Evolutionary conservation across 2,888 invertebrate species (phyloP).

Genomic region (Heteromurus nitidus): DNA sequence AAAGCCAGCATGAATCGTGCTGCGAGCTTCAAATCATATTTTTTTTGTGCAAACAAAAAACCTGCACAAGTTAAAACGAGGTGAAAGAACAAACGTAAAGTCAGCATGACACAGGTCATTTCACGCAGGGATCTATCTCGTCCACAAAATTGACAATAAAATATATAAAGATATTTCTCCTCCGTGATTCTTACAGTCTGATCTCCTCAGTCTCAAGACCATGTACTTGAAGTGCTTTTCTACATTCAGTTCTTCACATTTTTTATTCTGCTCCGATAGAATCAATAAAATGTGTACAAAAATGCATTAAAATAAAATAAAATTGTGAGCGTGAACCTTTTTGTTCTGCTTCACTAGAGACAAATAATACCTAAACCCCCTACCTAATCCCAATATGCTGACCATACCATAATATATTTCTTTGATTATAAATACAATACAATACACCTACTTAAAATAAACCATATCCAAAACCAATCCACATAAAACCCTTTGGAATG

Average conservation of each 20-base stretch:
- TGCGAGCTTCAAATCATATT: too few relatives aligned
- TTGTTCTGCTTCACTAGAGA: conserved; percentile 4
- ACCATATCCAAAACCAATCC: too few relatives aligned
- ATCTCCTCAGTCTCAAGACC: conserved; percentile 5
- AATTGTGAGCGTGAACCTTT: background rate
- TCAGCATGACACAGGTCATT: background rate
- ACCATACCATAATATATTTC: too few relatives aligned
- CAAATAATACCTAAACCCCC: too few relatives aligned
- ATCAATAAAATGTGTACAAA: background rate
- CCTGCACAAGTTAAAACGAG: background rate
- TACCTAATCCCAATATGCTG: too few relatives aligned
- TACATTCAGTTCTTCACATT: background rate
- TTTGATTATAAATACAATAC: too few relatives aligned
- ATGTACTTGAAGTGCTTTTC: conserved; percentile 8
- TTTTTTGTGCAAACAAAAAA: too few relatives aligned
- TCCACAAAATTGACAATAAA: background rate
- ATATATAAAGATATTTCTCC: background rate
- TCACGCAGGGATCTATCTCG: background rate
- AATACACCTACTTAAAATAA: too few relatives aligned
- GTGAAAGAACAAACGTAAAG: conserved; percentile 5
- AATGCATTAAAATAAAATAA: background rate
- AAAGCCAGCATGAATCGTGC: too few relatives aligned
- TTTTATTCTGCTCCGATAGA: background rate
- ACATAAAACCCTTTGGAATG: too few relatives aligned
- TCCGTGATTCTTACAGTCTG: too few relatives aligned